Evolutionary conservation across 1,140 invertebrate genomes (phyloP), one percentile per base, ranked within the genome.

Genomic region (Pemphigus obesinymphae): DNA sequence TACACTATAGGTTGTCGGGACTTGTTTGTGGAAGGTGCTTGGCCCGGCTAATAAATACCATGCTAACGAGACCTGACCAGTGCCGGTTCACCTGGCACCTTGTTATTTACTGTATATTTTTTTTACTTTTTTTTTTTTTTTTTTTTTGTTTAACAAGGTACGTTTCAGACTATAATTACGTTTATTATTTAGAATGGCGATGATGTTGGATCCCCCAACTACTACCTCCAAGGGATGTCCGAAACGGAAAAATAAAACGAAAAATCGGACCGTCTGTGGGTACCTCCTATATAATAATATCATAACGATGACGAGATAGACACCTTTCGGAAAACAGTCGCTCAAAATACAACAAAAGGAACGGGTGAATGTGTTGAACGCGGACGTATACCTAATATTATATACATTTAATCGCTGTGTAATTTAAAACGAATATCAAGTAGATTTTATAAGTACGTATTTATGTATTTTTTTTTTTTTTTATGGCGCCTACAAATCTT

Each of bases 51-150:
- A 80, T 80, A 80, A 80, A 80, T 80, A 80, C 76, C 55, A n/a
- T 80, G 37, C 76, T 80, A 80, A 80, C 76, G 76, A 80, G 76
- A 80, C 76, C 76, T 80, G 76, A 61, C 76, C 76, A 61, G 76
- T 58, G 76, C 76, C 55, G 76, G 76, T 80, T 80, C 76, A 80
- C 76, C 76, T 80, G 76, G 76, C 76, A 80, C 76, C 76, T 80
- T 63, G 76, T 80, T 80, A 80, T 80, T 63, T 80, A 80, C 55
- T 63, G 55, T 80, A 45, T 63, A 61, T 23, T 15, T 76, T 45
- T 5, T 45, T 7, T 76, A 58, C 13, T 5, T 45, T 5, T 45
- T 7, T 45, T 5, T 45, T 7, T 66, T 34, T 66, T 37, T 66
- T 73, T 50, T 50, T 73, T 61, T 80, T 80, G 55, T 80, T 63